Evolutionary conservation across 2,888 invertebrate species (phyloP).

Genomic region (Drosophila paranaensis): DNA sequence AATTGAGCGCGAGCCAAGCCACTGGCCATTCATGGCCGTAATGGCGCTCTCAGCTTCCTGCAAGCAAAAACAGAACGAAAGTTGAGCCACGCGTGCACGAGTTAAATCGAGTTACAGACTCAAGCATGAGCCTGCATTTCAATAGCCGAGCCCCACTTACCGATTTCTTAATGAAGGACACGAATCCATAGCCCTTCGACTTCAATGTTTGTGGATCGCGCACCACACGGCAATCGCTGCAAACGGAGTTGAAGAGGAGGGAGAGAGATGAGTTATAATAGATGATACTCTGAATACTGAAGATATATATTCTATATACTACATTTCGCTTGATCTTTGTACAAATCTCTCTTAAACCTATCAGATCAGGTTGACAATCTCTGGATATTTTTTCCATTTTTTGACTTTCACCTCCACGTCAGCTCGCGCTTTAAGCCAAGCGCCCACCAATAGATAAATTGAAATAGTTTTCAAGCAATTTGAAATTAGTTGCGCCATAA

Average conservation of each 20-base stretch:
- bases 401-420: too few species aligned
- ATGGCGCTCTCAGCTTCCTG: slow-evolving; percentile 99
- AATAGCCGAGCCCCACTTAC: slow-evolving; percentile 86
- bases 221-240: slow-evolving; percentile 98
- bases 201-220: slow-evolving; percentile 99
- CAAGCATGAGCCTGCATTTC: slow-evolving; percentile 3
- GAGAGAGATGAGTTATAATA: neutral
- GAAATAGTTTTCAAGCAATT: neutral
- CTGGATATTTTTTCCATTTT: too few species aligned
- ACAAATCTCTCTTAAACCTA: too few species aligned
- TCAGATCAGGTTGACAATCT: neutral
- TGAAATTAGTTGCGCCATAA: slow-evolving; percentile 1
- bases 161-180: slow-evolving; percentile 99
- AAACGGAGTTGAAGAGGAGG: slow-evolving; percentile 80
- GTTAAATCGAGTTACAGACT: slow-evolving; percentile 6
- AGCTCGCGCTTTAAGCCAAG: too few species aligned
- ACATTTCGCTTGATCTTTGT: too few species aligned
- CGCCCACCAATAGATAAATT: neutral
- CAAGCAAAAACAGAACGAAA: neutral
- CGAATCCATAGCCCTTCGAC: slow-evolving; percentile 99
- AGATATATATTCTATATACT: too few species aligned
- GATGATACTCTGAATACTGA: too few species aligned
- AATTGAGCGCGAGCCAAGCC: slow-evolving; percentile 98
- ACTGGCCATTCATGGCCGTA: slow-evolving; percentile 99
- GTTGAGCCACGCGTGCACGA: neutral